These are phyloP conservation scores for Gastrophryne carolinensis DNA, from an alignment of 2,797 vertebrate genomes.

Conservation along the genomic window DNA sequence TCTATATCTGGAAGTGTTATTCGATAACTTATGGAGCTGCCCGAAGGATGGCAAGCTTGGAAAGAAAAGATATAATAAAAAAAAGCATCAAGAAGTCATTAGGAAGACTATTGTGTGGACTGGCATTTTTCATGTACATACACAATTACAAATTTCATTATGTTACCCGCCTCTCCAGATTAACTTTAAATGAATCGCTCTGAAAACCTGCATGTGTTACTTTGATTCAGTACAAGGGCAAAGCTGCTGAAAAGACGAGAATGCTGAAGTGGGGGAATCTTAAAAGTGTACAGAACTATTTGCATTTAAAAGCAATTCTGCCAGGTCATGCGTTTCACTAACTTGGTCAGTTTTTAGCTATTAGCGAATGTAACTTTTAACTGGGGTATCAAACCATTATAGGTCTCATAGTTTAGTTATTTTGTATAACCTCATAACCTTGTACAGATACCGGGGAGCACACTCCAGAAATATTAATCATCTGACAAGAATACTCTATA, in stretches of 20 bases:
- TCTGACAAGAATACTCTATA: too few species aligned
- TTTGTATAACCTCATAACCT: too few species aligned
- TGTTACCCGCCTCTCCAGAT: slow-evolving; percentile 66
- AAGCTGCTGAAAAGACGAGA: slow-evolving; percentile 58
- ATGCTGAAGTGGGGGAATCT: slow-evolving; percentile 61
- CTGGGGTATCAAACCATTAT: too few species aligned
- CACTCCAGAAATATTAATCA: too few species aligned
- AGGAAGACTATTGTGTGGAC: slow-evolving; percentile 60
- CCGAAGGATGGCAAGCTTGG: slow-evolving; percentile 60
- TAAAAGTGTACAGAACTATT: slow-evolving; percentile 56
- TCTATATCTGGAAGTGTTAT: slow-evolving; percentile 71
- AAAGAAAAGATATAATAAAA: slow-evolving; percentile 54
- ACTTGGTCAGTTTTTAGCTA: slow-evolving; percentile 10
- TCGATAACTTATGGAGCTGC: slow-evolving; percentile 72
- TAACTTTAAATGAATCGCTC: slow-evolving; percentile 66
- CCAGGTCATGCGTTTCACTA: slow-evolving; percentile 38
- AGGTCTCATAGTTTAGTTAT: too few species aligned
- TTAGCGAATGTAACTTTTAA: slow-evolving; percentile 8
- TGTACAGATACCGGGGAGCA: too few species aligned
- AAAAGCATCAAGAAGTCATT: slow-evolving; percentile 62
- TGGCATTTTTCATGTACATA: slow-evolving; percentile 63
- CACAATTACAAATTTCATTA: slow-evolving; percentile 68
- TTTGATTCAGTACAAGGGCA: slow-evolving; percentile 63
- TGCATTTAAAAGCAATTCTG: slow-evolving; percentile 41
- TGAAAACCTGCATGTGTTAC: slow-evolving; percentile 62